Percentiles rank a stretch among this genome's conserved stretches.
Evolutionary conservation across 2,113 vertebrate genomes (phyloP).

Genomic region (Circaetus gallicus): DNA sequence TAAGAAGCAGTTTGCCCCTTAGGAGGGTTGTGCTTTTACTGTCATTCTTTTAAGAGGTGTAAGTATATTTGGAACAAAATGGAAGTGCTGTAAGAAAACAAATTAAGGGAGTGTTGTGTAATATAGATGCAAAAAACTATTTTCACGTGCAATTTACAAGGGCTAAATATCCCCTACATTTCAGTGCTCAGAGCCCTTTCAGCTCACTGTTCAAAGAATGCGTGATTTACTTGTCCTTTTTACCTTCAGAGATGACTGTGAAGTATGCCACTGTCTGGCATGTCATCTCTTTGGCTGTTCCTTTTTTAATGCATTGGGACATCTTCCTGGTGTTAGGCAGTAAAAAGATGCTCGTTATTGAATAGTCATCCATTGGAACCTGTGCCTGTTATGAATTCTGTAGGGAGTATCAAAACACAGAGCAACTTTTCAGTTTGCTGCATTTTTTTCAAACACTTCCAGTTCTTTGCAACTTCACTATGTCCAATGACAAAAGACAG

Average conservation of each 20-base stretch:
- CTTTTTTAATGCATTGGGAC: neutral
- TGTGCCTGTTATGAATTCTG: neutral
- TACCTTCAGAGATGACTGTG: neutral
- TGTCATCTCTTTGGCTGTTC: neutral
- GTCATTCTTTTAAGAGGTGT: neutral
- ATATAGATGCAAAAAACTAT: neutral
- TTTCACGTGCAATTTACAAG: neutral
- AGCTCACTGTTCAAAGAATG: neutral
- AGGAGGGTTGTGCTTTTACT: neutral
- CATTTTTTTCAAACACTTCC: neutral
- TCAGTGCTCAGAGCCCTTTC: neutral
- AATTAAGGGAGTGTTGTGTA: neutral
- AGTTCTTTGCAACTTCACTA: neutral
- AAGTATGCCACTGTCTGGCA: neutral
- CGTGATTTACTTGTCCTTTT: neutral
- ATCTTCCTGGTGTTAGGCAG: neutral
- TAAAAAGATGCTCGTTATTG: neutral
- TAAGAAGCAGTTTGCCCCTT: neutral
- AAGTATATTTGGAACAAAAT: neutral
- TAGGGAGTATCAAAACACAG: neutral
- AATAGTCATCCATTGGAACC: neutral
- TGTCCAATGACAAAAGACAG: neutral
- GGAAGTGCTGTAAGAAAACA: neutral
- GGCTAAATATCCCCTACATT: neutral
- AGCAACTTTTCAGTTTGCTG: neutral